A percentile compares a stretch with the other conserved stretches of the same genome.
Conservation (phyloP, 2,888 invertebrate genomes). For the Melanostoma mellinum region DNA sequence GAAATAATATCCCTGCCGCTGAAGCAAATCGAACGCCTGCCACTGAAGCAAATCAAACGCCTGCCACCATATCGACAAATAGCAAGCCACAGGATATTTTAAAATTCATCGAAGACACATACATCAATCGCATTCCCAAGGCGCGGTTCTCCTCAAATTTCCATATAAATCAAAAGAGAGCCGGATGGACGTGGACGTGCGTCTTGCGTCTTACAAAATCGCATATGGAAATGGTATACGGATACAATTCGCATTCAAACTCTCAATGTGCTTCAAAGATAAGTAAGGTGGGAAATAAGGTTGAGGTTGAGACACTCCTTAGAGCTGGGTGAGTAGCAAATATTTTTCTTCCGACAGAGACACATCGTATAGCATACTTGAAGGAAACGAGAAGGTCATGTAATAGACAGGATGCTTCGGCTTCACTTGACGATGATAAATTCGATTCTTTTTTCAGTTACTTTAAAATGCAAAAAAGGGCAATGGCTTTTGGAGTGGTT, state of each 20-base stretch:
- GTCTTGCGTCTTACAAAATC: constrained; percentile 30
- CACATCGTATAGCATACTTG: no score
- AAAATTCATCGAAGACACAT: constrained; percentile 61
- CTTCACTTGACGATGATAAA: no score
- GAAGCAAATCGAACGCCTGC: constrained; percentile 44
- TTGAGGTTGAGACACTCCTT: background rate
- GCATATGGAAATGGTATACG: constrained; percentile 43
- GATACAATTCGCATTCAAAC: constrained; percentile 61
- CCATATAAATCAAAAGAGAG: constrained; percentile 67
- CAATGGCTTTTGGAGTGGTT: no score
- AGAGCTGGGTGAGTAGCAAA: no score
- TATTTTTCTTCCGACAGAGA: no score
- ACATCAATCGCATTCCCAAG: constrained; percentile 71
- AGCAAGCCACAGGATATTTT: constrained; percentile 65
- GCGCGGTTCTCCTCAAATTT: constrained; percentile 61
- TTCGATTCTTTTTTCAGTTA: no score
- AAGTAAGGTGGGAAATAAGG: constrained; percentile 8
- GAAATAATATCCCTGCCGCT: constrained; percentile 22
- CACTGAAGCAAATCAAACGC: constrained; percentile 55
- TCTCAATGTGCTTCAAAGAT: constrained; percentile 46
- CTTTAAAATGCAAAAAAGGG: no score
- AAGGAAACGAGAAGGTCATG: no score
- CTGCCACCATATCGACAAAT: constrained; percentile 52
- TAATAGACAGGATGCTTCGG: no score
- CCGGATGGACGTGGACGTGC: constrained; percentile 34